phyloP scores from a whole-genome alignment of 2,113 vertebrate species.

The Notothenia coriiceps region DNA sequence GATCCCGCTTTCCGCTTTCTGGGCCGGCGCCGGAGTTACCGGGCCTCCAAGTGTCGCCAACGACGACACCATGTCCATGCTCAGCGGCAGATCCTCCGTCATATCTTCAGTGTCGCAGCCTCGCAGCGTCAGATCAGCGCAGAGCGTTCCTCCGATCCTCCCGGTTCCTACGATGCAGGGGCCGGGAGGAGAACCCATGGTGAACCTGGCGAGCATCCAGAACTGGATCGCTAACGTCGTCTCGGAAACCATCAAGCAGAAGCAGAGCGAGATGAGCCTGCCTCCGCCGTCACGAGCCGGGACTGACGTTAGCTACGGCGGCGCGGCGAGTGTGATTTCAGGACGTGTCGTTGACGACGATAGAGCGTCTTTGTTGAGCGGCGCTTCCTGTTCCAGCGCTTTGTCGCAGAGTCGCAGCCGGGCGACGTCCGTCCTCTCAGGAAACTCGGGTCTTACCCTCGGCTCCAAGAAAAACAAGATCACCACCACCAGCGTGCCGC shows the following conservation, averaged over 20 bases:
- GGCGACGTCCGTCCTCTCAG: conserved; percentile 84
- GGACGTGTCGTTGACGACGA: conserved; percentile 84
- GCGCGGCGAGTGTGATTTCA: conserved; percentile 57
- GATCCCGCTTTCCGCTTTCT: conserved; percentile 91
- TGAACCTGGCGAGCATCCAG: conserved; percentile 93
- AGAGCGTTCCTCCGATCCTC: conserved; percentile 57
- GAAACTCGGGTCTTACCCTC: not conserved
- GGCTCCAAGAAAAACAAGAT: conserved; percentile 77
- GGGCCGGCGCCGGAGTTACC: conserved; percentile 72
- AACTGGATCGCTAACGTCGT: conserved; percentile 96
- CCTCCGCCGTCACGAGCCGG: conserved; percentile 78
- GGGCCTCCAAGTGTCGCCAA: conserved; percentile 68
- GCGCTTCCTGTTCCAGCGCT: conserved; percentile 75
- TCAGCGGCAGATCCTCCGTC: conserved; percentile 86
- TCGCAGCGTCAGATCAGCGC: conserved; percentile 63
- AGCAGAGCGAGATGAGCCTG: conserved; percentile 89
- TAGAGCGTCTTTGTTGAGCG: conserved; percentile 85
- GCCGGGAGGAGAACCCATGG: conserved; percentile 87
- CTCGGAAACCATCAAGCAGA: conserved; percentile 93
- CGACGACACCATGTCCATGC: conserved; percentile 87
- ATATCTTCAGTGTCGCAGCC: conserved; percentile 82
- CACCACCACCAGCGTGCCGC: conserved; percentile 90
- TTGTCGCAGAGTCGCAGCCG: conserved; percentile 55
- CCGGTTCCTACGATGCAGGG: conserved; percentile 82
- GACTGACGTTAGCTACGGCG: conserved; percentile 78